A percentile compares a stretch with the other conserved stretches of the same genome.
Conservation (phyloP, 2,888 invertebrate genomes). For the Nectonema munidae region DNA sequence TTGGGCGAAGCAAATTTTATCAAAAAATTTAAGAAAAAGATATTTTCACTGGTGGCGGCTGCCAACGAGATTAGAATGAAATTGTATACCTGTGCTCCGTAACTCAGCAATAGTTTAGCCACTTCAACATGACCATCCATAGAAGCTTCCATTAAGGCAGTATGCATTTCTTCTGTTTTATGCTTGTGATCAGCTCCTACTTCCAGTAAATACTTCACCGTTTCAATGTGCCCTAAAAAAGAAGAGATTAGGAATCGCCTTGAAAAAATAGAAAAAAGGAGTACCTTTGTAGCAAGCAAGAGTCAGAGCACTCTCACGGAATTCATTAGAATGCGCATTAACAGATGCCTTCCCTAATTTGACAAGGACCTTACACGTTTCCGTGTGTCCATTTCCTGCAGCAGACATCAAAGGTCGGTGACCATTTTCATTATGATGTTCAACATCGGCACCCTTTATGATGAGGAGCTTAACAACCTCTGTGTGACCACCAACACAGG, state of each 20-base stretch:
- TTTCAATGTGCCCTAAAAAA: constrained; percentile 43
- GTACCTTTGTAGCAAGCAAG: constrained; percentile 62
- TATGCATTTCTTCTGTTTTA: constrained; percentile 98
- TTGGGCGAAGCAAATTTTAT: no score
- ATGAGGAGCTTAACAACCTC: constrained; percentile 40
- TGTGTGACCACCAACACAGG: constrained; percentile 66
- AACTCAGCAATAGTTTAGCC: constrained; percentile 59
- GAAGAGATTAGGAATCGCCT: neutral
- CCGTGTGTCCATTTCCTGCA: constrained; percentile 18
- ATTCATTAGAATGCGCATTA: constrained; percentile 91
- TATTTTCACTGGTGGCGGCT: no score
- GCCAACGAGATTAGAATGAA: no score
- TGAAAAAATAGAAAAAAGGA: neutral
- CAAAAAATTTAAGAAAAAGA: no score
- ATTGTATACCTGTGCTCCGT: constrained; percentile 54
- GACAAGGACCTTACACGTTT: constrained; percentile 34
- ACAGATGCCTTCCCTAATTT: constrained; percentile 63
- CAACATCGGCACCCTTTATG: constrained; percentile 62
- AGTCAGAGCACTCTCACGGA: constrained; percentile 85
- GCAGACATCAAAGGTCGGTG: constrained; percentile 47
- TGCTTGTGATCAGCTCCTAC: constrained; percentile 87
- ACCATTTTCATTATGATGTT: constrained; percentile 94
- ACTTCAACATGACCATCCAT: constrained; percentile 99
- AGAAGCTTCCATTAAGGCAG: constrained; percentile 91
- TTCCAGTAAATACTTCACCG: constrained; percentile 72